Base-by-base conservation (phyloP, 2,797 vertebrate species). In the Anas acuta region DNA sequence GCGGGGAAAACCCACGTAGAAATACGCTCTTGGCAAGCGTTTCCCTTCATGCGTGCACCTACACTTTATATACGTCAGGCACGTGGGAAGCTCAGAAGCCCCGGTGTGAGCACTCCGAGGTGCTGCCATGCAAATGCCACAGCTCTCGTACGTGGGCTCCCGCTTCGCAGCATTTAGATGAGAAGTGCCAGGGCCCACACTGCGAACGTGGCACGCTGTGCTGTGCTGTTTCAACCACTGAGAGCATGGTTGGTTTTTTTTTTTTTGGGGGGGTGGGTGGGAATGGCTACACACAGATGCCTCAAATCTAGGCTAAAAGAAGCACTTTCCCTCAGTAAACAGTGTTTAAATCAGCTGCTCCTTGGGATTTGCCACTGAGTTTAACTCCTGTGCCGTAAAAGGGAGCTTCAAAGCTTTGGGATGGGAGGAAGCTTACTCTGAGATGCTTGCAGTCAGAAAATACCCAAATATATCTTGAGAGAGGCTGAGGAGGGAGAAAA, bases 341-440 rank as follows among this genome's bases (percentile, higher is more conserved):
- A 33, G 22, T 2, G 2, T 43, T 90, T 84, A 62, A 81, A 87
- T 33, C 16, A 2, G 30, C 61, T 41, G 13, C 4, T 92, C 65
- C 56, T 70, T 89, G 65, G 14, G 39, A 37, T 82, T 93, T 89
- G 41, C 71, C 73, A 30, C 35, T 82, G 84, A 77, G 70, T 33
- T 33, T 76, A 60, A 84, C 22, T 64, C 35, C 49, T 33, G 1
- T 8, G 7, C 15, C 8, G 2, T 41, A 30, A 53, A 92, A 78
- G 8, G 21, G 30, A 37, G 61, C 87, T 60, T 83, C 69, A 69
- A 19, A 47, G 45, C 41, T 62, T 83, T 4, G 4, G 58, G 30
- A 13, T 30, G 41, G 47, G 83, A 21, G 30, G 39, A 51, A 78
- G 35, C 56, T 90, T 62, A 17, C 25, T 39, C 28, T 15, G 39